Evolutionary conservation across 2,797 vertebrate genomes (phyloP), one percentile per base, ranked within the genome.

Genomic region (Parauchenoglanis punctatus): DNA sequence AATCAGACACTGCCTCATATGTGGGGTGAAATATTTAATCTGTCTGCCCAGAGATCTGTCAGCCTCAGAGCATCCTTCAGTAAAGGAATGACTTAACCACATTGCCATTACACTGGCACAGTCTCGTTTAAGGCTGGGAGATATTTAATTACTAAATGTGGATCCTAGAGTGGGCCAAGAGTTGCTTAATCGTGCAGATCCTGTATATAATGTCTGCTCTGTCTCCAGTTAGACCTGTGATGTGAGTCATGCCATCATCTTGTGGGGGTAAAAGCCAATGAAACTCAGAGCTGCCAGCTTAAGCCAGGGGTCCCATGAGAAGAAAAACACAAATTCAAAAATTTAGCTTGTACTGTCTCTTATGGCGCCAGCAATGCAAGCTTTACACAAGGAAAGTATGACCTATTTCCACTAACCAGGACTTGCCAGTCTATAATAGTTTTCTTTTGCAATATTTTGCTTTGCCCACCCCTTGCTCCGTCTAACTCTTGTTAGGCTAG

Each of bases 161-260:
- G 89, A 88, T 93, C 82, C 94, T 95, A 94, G 94, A 93, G 88
- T 85, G 75, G 44, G 56, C 58, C 52, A 65, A 87, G 88, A 83
- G 88, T 91, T 90, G 91, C 91, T 94, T 92, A 95, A 95, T 94
- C 91, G 90, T 89, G 92, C 90, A 92, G 91, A 94, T 93, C 92
- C 84, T 90, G 86, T 92, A 87, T 89, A 92, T 94, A 93, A 94
- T 92, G 94, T 94, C 93, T 95, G 89, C 90, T 92, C 94, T 93
- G 91, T 94, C 91, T 95, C 89, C 87, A 91, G 87, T 40, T 86
- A 85, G 91, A 91, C 90, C 87, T 63, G 77, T 73, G 82, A 54
- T 61, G 92, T 92, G 94, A 93, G 91, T 93, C 93, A 92, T 94
- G 94, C 92, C 91, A 91, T 94, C 91, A 92, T 94, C 93, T 91